A percentile compares a stretch with the other conserved stretches of the same genome.
These are phyloP conservation scores for Lophius americanus DNA, from an alignment of 2,797 vertebrate genomes.

Conservation along the genomic window DNA sequence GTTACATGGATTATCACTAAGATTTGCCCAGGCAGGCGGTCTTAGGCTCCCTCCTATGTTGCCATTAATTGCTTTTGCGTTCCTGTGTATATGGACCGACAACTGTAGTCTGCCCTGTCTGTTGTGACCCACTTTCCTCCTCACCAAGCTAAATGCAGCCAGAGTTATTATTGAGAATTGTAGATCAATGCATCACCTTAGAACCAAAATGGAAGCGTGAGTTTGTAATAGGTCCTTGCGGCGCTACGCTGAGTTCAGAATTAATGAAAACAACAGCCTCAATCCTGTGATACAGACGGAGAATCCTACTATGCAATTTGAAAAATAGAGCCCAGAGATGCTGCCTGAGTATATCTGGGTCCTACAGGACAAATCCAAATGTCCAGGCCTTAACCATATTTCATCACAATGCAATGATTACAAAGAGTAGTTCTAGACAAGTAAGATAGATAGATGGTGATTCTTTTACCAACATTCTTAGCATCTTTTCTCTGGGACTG, in stretches of 20 bases:
- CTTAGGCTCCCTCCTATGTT: background rate
- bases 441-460: constrained; percentile 18
- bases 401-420: background rate
- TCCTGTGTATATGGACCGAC: constrained; percentile 1
- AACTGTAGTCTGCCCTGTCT: constrained; percentile 7
- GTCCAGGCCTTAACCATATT: background rate
- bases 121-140: constrained; percentile 35
- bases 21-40: constrained; percentile 18
- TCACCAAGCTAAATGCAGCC: constrained; percentile 32
- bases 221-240: constrained; percentile 55
- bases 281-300: constrained; percentile 51
- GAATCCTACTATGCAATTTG: constrained; percentile 45
- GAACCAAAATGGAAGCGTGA: constrained; percentile 61
- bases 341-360: constrained; percentile 30
- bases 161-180: constrained; percentile 69
- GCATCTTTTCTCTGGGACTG: background rate
- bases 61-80: constrained; percentile 25
- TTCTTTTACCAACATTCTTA: constrained; percentile 1
- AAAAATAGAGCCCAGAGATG: constrained; percentile 40
- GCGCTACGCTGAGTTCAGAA: constrained; percentile 47
- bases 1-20: constrained; percentile 20
- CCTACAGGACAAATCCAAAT: constrained; percentile 14
- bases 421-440: background rate
- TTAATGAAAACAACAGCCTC: constrained; percentile 63
- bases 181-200: constrained; percentile 66